Conservation (phyloP, 1,140 invertebrate species). For the Drosophila varians region DNA sequence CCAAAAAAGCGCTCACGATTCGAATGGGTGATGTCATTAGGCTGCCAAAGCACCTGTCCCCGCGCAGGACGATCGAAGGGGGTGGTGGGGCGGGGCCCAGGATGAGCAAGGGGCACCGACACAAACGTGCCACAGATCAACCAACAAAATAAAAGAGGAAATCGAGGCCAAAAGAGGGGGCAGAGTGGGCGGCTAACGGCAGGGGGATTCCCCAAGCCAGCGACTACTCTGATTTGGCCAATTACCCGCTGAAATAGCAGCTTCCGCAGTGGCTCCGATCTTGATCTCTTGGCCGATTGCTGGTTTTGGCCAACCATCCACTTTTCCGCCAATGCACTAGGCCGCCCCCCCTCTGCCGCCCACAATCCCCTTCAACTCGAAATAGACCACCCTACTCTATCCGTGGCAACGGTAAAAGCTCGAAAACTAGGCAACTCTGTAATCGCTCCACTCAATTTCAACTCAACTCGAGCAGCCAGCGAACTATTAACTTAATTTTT, state of each 20-base stretch:
- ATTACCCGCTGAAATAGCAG: slow-evolving; percentile 76
- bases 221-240: slow-evolving; percentile 32
- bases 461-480: slow-evolving; percentile 29
- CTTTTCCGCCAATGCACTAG: not conserved
- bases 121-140: slow-evolving; percentile 44
- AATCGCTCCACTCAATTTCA: slow-evolving; percentile 25
- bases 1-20: slow-evolving; percentile 56
- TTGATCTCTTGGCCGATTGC: slow-evolving; percentile 50
- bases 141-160: slow-evolving; percentile 40
- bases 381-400: not conserved
- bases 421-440: slow-evolving; percentile 64
- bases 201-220: slow-evolving; percentile 17
- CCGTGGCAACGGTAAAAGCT: slow-evolving; percentile 57
- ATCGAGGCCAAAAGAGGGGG: not conserved
- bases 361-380: not conserved
- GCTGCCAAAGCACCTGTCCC: slow-evolving; percentile 71
- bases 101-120: slow-evolving; percentile 25
- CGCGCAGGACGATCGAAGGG: not conserved
- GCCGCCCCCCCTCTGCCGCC: slow-evolving; percentile 1
- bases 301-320: slow-evolving; percentile 42
- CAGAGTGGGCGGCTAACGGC: slow-evolving; percentile 15
- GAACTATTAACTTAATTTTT: slow-evolving; percentile 70
- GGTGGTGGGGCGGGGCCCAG: not conserved
- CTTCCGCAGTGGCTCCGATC: slow-evolving; percentile 64
- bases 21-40: slow-evolving; percentile 67